Evolutionary conservation across 2,888 invertebrate species (phyloP), one percentile per base, ranked within the genome.

Genomic region (Cheilosia vulpina): DNA sequence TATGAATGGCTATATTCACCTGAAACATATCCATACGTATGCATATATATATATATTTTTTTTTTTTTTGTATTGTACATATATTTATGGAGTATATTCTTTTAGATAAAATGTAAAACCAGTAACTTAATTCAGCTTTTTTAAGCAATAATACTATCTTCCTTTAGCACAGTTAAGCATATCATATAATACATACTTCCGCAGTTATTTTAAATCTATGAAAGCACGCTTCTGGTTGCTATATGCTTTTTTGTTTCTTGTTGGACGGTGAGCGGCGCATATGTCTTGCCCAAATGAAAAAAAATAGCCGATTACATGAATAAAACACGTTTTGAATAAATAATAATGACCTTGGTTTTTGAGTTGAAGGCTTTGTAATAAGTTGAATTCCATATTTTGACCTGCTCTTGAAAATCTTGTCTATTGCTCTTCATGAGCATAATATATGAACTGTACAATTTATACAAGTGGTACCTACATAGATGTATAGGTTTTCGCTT

Each of bases 281-380:
- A 65, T 34, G 45, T 73, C 52, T 27, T 71, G 41, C 57, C 27
- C 19, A 9, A 38, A 53, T 47, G 43, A 72, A 27, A 55, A 78
- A 38, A 47, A 60, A 19, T 72, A 21, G 27, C 47, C 71, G 60
- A 78, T 84, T 84, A 79, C 79, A 84, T 63, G 66, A 84, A 66
- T 69, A 50, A 69, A 84, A 84, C 80, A 84, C 65, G 80, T 80
- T 80, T 84, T 71, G 65, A 71, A 71, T 71, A 71, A 76, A 71
- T 84, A 83, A 72, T 57, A 84, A 41, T 80, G 66, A 71, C 80
- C 80, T 84, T 84, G 84, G 75, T 66, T 79, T 69, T 53, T 66
- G 69, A 79, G 63, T 83, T 78, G 73, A 79, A 79, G 79, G 83
- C 78, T 72, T 73, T 62, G 47, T 24, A 43, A 62, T 52, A 75